These are phyloP conservation scores for Desmophyllum pertusum DNA, from an alignment of 92 coral and sea anemone species.

Conservation along the genomic window DNA sequence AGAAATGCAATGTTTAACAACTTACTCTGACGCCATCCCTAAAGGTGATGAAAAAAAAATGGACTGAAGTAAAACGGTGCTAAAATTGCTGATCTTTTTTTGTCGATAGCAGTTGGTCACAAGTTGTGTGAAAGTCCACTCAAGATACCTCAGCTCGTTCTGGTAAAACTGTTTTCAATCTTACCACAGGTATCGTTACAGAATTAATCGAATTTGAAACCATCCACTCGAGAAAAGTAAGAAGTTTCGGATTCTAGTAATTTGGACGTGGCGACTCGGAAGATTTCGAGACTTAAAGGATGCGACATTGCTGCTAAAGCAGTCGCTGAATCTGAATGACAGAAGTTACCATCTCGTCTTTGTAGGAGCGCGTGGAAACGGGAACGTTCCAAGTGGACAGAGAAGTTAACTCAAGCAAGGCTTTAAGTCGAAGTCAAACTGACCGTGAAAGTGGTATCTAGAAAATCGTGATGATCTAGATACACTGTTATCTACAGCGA, in stretches of 20 bases:
- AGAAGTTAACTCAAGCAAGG: not conserved
- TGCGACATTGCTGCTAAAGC: slow-evolving; percentile 39
- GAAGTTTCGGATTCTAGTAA: slow-evolving; percentile 18
- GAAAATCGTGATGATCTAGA: not conserved
- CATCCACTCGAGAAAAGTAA: not conserved
- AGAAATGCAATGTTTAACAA: slow-evolving; percentile 16
- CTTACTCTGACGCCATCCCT: not conserved
- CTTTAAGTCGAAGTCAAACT: slow-evolving; percentile 4
- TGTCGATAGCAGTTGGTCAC: slow-evolving; percentile 44
- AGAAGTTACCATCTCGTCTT: slow-evolving; percentile 4
- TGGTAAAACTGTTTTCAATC: not conserved
- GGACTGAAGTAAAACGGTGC: slow-evolving; percentile 23
- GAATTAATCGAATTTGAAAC: not conserved
- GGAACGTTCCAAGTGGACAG: not conserved
- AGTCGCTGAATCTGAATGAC: slow-evolving; percentile 10
- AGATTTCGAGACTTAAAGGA: slow-evolving; percentile 29
- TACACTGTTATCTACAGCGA: not conserved
- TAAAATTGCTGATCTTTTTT: slow-evolving; percentile 34
- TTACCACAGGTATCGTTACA: slow-evolving; percentile 20
- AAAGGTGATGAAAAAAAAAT: slow-evolving; percentile 18
- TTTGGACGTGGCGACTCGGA: slow-evolving; percentile 39
- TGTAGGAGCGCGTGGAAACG: slow-evolving; percentile 25
- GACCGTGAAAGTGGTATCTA: not conserved
- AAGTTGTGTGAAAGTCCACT: slow-evolving; percentile 1
- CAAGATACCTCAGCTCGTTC: not conserved